Base-by-base conservation (phyloP, 2,113 vertebrate genomes). In the Tachysurus fulvidraco region DNA sequence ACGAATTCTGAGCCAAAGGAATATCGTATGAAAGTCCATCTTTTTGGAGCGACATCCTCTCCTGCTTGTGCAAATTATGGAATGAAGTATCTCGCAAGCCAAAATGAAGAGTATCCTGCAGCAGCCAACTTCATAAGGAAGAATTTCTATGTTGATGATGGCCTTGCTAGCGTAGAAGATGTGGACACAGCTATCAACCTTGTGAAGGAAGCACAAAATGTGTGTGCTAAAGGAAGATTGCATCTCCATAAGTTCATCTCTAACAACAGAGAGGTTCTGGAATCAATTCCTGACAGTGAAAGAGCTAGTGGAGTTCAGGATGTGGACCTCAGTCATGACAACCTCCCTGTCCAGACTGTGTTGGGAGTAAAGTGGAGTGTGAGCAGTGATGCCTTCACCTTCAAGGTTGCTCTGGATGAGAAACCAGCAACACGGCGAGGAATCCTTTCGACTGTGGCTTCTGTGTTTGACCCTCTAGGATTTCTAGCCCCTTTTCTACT, bases 81-180 rank as follows among this genome's bases (percentile, higher is more conserved):
- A 50, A 85, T 89, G 60, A 85, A 86, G 54, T 52, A 83, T 83
- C 85, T 86, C 25, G 67, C 50, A 23, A 67, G 65, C 77, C 64
- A 87, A 44, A 74, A 74, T 23, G 44, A 74, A 41, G 36, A 36
- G 36, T 36, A 36, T 36, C 36, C 36, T 36, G 36, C 36, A 36
- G 36, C 36, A 36, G 36, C 57, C 57, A 44, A 23, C 36, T 89
- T 89, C 21, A 82, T 89, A 13, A 84, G 59, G 25, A 85, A 41
- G 1, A 52, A 89, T 65, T 89, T 89, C 30, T 89, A 89, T 46
- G 88, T 89, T 19, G 85, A 89, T 62, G 88, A 89, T 87, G 77
- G 85, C 14, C 81, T 86, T n/a, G 62, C 84, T 41, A 83, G 79
- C 25, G 65, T 85, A 23, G 60, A 85, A 13, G 4, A 19, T 44